Percentiles rank a stretch among this genome's conserved stretches.
These are phyloP conservation scores for Pholis gunnellus DNA, from an alignment of 2,113 vertebrate genomes.

Conservation along the genomic window DNA sequence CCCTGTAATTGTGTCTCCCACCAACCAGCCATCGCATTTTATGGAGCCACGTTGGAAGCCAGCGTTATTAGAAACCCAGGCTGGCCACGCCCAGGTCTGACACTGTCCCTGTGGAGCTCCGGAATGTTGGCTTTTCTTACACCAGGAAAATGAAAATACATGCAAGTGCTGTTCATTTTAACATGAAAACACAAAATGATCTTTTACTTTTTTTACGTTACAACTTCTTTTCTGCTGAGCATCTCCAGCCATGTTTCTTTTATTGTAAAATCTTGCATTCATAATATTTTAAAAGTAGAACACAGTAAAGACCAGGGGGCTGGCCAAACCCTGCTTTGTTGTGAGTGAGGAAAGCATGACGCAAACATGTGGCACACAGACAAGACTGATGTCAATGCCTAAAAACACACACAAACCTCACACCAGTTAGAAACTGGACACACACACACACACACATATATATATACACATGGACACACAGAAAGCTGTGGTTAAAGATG, in stretches of 20 bases:
- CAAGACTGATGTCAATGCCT: constrained; percentile 48
- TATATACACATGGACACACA: constrained; percentile 42
- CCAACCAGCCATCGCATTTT: constrained; percentile 74
- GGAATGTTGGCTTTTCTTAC: neutral
- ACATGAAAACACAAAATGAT: neutral
- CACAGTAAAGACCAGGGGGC: constrained; percentile 65
- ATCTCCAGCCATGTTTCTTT: neutral
- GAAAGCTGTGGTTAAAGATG: constrained; percentile 68
- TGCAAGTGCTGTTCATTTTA: neutral
- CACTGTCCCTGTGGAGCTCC: constrained; percentile 9
- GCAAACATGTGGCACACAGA: constrained; percentile 69
- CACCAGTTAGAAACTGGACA: constrained; percentile 39
- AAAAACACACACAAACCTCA: constrained; percentile 41
- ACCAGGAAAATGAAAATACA: neutral
- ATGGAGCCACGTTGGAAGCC: constrained; percentile 68
- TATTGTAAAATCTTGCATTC: neutral
- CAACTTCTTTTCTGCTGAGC: constrained; percentile 3
- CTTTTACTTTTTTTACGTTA: neutral
- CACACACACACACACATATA: constrained; percentile 35
- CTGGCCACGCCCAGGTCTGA: constrained; percentile 81
- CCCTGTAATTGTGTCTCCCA: constrained; percentile 81
- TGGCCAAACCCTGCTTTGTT: constrained; percentile 70
- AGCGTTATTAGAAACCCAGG: constrained; percentile 77
- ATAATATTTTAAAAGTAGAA: neutral
- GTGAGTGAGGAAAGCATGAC: constrained; percentile 77